phyloP scores from a whole-genome alignment of 30 jellyfish, hydroid and myxozoan species.

The Mastigias papua region DNA sequence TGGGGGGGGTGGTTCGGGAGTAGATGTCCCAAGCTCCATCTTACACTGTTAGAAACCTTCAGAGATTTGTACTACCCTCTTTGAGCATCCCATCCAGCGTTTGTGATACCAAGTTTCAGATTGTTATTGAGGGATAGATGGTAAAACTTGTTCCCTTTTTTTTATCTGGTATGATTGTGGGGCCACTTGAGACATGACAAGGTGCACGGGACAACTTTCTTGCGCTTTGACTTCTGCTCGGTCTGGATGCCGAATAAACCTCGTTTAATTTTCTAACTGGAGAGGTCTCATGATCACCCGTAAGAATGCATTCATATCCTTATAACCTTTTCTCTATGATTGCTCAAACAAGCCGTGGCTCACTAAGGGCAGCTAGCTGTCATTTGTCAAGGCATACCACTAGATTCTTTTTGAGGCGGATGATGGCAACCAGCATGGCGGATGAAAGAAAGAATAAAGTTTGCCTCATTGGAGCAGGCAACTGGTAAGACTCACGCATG shows the following conservation, averaged over 20 bases:
- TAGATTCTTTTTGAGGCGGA: not conserved
- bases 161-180: too few species aligned
- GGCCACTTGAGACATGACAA: too few species aligned
- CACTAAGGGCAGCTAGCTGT: not conserved
- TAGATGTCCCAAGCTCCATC: too few species aligned
- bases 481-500: constrained; percentile 63
- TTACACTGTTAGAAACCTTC: too few species aligned
- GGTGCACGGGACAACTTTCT: not conserved
- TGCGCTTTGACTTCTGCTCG: constrained; percentile 23
- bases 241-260: constrained; percentile 15
- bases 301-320: not conserved
- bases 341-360: not conserved
- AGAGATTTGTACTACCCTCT: too few species aligned
- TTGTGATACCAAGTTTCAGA: too few species aligned
- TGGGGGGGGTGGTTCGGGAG: too few species aligned
- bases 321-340: not conserved
- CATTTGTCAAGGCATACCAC: not conserved
- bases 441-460: constrained; percentile 50
- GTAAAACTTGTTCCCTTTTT: too few species aligned
- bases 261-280: not conserved
- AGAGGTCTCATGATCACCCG: not conserved
- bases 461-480: constrained; percentile 88
- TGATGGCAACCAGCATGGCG: constrained; percentile 20
- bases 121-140: too few species aligned
- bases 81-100: too few species aligned